Evolutionary conservation across 1,140 invertebrate species (phyloP), one percentile per base, ranked within the genome.

Genomic region (Drosophila cardini): DNA sequence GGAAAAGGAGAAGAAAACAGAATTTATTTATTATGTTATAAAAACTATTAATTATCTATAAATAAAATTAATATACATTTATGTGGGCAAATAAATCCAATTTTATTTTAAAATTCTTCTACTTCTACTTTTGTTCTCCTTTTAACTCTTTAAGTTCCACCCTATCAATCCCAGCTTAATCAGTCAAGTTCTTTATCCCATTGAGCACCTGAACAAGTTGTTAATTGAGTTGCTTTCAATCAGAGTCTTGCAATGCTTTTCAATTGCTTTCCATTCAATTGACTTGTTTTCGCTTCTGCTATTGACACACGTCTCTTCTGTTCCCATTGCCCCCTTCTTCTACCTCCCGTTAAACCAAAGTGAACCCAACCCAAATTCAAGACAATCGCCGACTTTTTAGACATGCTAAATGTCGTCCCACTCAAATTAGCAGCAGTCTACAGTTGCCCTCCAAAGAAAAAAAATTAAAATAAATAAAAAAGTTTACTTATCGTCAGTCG

Each of bases 361-460:
- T 32, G 2, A 52, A 53, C 53, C 69, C 52, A 57, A 30, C 62
- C 63, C 63, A 60, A 61, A 56, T 34, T 34, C 40, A 43, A 57
- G 43, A 62, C 57, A 69, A 74, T 57, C 42, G 36, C 21, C 42
- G n/a, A 2, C 26, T 36, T 26, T 50, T 75, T 57, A 43, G 11
- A 63, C 53, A 50, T 71, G 67, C 67, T 50, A 74, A 74, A 74
- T 57, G 36, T n/a, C 68, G 16, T 38, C 67, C 67, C 56, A 71
- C 50, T 62, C 65, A 70, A 74, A 74, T 74, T 74, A 70, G 52
- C 72, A 62, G 36, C 43, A n/a, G 10, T 48, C 43, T 26, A 13
- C 13, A 61, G 36, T 36, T 60, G 5, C 9, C 55, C 38, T 30
- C 18, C 32, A 53, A 30, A 26, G 36, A 36, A 65, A 58, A 60